Evolutionary conservation across 1,140 invertebrate genomes (phyloP).

Genomic region (Diabrotica undecimpunctata): DNA sequence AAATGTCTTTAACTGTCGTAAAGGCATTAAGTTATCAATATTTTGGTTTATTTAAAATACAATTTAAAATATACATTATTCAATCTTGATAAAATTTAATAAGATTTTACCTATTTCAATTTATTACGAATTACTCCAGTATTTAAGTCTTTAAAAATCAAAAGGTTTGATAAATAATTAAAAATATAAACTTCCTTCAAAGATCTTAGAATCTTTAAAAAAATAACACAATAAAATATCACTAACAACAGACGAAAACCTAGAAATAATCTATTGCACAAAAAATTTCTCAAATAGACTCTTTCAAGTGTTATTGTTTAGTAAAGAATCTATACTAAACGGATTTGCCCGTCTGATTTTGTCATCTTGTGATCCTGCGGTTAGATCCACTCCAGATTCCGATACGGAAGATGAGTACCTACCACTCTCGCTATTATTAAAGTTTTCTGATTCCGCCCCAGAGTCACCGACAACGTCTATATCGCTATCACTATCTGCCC

Average conservation of each 20-base stretch:
- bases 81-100: too few species aligned
- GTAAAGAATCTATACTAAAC: slow-evolving; percentile 80
- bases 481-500: slow-evolving; percentile 58
- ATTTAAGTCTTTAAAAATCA: too few species aligned
- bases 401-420: slow-evolving; percentile 40
- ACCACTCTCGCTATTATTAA: slow-evolving; percentile 46
- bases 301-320: slow-evolving; percentile 58
- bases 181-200: too few species aligned
- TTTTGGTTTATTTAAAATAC: too few species aligned
- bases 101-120: too few species aligned
- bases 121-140: too few species aligned
- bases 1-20: too few species aligned
- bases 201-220: neutral
- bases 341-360: slow-evolving; percentile 63
- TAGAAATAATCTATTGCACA: slow-evolving; percentile 28
- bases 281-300: slow-evolving; percentile 37
- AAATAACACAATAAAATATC: slow-evolving; percentile 1
- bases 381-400: slow-evolving; percentile 42
- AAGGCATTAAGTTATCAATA: too few species aligned
- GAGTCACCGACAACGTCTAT: slow-evolving; percentile 69
- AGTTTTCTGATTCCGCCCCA: slow-evolving; percentile 59
- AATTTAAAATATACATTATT: too few species aligned
- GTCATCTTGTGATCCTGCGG: slow-evolving; percentile 48
- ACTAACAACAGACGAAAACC: neutral
- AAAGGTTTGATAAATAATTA: too few species aligned